Evolutionary conservation across 2,113 vertebrate genomes (phyloP), one percentile per base, ranked within the genome.

Genomic region (Gracilinanus agilis): DNA sequence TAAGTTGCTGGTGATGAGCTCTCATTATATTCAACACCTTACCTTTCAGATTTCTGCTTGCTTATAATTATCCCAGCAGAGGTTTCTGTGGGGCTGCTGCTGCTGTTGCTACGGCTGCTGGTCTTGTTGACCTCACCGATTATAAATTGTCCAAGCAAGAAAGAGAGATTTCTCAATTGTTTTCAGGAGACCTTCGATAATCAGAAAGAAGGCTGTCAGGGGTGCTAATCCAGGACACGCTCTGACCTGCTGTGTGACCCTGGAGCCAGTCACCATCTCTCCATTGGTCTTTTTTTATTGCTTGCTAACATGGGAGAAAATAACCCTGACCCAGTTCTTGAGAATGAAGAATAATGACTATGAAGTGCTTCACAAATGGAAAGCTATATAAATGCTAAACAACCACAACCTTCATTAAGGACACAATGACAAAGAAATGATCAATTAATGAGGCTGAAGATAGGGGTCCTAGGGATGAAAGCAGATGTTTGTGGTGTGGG

Each of bases 251-350:
- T 3, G 3, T 67, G 23, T 58, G 55, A 94, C 29, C 21, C 40
- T 93, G 7, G 53, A 56, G 23, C 7, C 21, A 91, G 90, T 19
- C 54, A 92, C 53, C 34, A 29, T 27, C 10, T 53, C 3, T 58
- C n/a, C 67, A 40, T n/a, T 40, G 40, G n/a, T 83, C 53, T 90
- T 88, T 90, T n/a, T 6, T 9, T 44, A 6, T 94, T 89, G 67
- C 11, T 0, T 61, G 67, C 89, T 83, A 61, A 44, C 9, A n/a
- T 75, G 88, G 55, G 53, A 90, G 27, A 91, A 91, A 67, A 61
- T 96, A 40, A 95, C 89, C 44, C 93, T 94, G 89, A 92, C 61
- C 67, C 13, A 23, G 2, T 55, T 93, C 54, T 94, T 92, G 91
- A 92, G 53, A 93, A 91, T 55, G 58, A n/a, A 88, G 55, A 90